Conservation (phyloP, 2,797 vertebrate species). For the Cuniculus paca region DNA sequence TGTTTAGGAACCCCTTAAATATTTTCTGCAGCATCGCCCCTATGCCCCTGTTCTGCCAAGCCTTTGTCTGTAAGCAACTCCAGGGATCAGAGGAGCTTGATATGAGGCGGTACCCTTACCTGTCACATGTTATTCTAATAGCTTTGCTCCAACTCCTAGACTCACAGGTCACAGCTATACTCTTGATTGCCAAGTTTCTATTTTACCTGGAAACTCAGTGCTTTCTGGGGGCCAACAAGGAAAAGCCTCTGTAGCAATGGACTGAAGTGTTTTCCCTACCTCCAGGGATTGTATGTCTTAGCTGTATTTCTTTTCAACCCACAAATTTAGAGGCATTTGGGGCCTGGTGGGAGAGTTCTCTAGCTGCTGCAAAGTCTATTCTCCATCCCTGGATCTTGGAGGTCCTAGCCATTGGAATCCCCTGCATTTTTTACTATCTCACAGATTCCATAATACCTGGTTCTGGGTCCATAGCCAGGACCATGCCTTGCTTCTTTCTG, state of each 20-base stretch:
- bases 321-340: not conserved
- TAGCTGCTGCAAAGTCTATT: not conserved
- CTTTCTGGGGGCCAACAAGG: not conserved
- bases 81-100: not conserved
- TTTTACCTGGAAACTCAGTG: not conserved
- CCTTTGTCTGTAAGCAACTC: not conserved
- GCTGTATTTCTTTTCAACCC: not conserved
- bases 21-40: not conserved
- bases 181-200: not conserved
- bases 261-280: not conserved
- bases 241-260: not conserved
- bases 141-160: not conserved
- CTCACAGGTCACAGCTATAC: not conserved
- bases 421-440: not conserved
- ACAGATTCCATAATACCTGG: not conserved
- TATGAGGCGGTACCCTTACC: not conserved
- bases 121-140: not conserved
- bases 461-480: not conserved
- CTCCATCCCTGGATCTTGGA: not conserved
- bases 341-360: not conserved
- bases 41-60: not conserved
- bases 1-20: not conserved
- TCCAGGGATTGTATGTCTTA: no score
- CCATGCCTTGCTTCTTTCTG: not conserved
- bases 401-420: not conserved